Conservation (phyloP, 2,888 invertebrate species). For the Dexiosoma caninum region DNA sequence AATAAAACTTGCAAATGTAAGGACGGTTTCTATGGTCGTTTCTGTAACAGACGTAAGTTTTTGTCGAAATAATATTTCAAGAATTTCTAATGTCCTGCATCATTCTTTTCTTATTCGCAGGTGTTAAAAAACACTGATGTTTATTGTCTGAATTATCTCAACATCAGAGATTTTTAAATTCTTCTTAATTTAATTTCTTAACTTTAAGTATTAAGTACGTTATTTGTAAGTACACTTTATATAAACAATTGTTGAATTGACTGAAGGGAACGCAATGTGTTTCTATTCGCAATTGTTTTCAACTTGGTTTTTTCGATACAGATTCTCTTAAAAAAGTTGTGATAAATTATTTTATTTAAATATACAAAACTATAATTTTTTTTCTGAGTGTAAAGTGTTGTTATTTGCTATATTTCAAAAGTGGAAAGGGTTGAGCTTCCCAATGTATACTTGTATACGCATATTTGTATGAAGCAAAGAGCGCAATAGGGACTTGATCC, state of each 20-base stretch:
- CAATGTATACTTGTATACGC: no score
- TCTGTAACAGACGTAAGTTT: slow-evolving; percentile 86
- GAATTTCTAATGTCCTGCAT: background rate
- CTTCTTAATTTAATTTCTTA: slow-evolving; percentile 18
- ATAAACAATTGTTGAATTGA: slow-evolving; percentile 15
- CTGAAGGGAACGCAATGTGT: slow-evolving; percentile 19
- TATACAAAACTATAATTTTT: slow-evolving; percentile 39
- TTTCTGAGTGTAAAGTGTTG: background rate
- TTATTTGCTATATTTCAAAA: background rate
- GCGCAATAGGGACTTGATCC: no score
- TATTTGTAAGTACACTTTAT: slow-evolving; percentile 34
- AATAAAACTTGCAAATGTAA: slow-evolving; percentile 87
- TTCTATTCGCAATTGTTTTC: slow-evolving; percentile 1
- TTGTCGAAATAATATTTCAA: background rate
- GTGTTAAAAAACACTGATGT: slow-evolving; percentile 67
- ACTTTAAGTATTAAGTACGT: slow-evolving; percentile 30
- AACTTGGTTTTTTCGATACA: slow-evolving; percentile 49
- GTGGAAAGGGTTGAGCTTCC: no score
- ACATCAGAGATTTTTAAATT: slow-evolving; percentile 49
- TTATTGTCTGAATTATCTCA: background rate
- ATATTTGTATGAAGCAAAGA: no score
- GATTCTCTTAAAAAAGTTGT: slow-evolving; percentile 55
- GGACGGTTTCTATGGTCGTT: slow-evolving; percentile 89
- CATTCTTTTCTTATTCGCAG: slow-evolving; percentile 54
- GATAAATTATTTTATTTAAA: slow-evolving; percentile 63